Conservation (phyloP, 2,113 vertebrate species). For the Amazona guildingii region DNA sequence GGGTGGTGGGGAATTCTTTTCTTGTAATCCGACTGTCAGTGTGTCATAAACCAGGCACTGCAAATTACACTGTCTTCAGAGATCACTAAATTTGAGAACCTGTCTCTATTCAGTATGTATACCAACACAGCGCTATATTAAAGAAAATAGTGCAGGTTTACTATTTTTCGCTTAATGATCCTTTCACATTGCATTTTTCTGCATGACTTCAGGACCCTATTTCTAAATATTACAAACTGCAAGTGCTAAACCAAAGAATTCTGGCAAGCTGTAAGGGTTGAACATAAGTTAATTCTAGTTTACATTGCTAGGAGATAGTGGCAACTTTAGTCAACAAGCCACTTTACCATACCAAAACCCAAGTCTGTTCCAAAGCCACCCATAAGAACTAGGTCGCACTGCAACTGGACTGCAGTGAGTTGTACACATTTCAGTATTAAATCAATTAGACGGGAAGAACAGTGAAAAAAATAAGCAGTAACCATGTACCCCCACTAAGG, state of each 20-base stretch:
- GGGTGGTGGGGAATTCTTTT: too few species aligned
- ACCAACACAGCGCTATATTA: too few species aligned
- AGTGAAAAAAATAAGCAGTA: neutral
- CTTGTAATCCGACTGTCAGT: neutral
- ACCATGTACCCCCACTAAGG: rapidly evolving
- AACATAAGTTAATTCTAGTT: neutral
- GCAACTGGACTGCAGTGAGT: neutral
- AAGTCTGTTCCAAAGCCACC: neutral
- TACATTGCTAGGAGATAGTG: neutral
- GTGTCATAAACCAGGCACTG: neutral
- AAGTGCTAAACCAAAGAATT: neutral
- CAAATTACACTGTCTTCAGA: neutral
- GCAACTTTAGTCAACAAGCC: neutral
- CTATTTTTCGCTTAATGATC: neutral
- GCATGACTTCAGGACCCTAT: neutral
- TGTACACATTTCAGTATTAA: neutral
- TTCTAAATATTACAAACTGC: neutral
- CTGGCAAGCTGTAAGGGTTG: neutral
- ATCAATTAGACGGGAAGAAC: neutral
- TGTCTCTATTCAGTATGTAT: neutral
- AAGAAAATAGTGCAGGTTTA: neutral
- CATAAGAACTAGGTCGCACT: neutral
- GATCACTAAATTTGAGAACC: neutral
- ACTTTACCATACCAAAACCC: neutral
- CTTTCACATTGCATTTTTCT: neutral